Percentiles rank a stretch among this genome's conserved stretches.
Evolutionary conservation across 1,140 invertebrate species (phyloP).

Genomic region (Steinernema khuongi): DNA sequence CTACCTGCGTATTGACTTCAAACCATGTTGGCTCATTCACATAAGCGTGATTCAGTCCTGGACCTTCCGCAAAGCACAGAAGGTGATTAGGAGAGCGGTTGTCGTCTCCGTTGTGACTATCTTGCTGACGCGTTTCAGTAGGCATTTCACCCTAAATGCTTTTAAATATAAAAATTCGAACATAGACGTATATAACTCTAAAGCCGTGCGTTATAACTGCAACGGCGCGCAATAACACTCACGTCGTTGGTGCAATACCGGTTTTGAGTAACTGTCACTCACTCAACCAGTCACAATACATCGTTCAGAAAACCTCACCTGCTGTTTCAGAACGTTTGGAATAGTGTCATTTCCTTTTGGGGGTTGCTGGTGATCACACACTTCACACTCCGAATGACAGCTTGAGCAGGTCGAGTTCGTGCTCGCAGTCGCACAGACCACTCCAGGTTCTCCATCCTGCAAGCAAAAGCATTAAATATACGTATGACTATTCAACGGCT

Average conservation of each 20-base stretch:
- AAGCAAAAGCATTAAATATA: too few relatives aligned
- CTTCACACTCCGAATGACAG: too few relatives aligned
- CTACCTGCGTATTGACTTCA: neutral
- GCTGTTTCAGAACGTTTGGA: neutral
- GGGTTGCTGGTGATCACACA: too few relatives aligned
- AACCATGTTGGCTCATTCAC: constrained; percentile 5
- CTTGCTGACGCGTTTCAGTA: neutral
- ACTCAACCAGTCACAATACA: neutral
- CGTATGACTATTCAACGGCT: too few relatives aligned
- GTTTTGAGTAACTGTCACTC: constrained; percentile 16
- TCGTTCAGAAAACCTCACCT: neutral
- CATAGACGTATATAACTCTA: too few relatives aligned
- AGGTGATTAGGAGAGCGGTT: neutral
- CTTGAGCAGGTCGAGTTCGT: too few relatives aligned
- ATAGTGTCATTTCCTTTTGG: too few relatives aligned
- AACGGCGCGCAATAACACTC: constrained; percentile 3
- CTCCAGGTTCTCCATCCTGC: too few relatives aligned
- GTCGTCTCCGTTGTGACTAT: neutral
- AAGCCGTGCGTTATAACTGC: too few relatives aligned
- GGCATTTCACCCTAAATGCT: constrained; percentile 2
- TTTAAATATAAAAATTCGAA: too few relatives aligned
- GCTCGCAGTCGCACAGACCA: too few relatives aligned
- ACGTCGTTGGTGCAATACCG: neutral
- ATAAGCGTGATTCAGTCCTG: neutral
- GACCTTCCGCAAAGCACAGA: neutral